Percentiles rank a stretch among this genome's conserved stretches.
phyloP scores from a whole-genome alignment of 2,888 invertebrate genomes.

The Chaetogeoica ovagalla region DNA sequence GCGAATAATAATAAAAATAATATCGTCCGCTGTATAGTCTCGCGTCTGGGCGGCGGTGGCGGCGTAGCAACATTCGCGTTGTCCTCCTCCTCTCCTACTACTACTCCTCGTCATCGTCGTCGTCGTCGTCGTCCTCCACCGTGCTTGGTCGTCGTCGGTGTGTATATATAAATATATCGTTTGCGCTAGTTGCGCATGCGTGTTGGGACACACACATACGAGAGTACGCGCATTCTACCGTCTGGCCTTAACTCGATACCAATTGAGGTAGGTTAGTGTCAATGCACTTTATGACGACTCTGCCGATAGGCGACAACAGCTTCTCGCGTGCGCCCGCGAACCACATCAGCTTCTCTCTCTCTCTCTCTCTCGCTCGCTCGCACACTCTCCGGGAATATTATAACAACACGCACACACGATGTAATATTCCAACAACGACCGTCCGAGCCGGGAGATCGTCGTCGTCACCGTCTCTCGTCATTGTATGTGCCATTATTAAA shows the following conservation, averaged over 20 bases:
- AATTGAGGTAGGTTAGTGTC: slow-evolving; percentile 53
- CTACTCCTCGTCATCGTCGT: no score
- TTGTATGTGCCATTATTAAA: not conserved
- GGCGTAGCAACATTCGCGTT: not conserved
- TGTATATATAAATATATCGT: slow-evolving; percentile 38
- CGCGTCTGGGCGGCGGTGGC: not conserved
- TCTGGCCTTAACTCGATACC: slow-evolving; percentile 48
- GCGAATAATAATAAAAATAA: not conserved
- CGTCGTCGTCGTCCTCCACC: not conserved
- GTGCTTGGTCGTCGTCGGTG: not conserved
- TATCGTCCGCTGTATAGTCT: not conserved
- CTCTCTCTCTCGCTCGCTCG: not conserved
- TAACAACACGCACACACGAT: no score
- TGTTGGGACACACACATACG: not conserved
- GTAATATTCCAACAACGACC: not conserved
- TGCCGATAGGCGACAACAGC: slow-evolving; percentile 17
- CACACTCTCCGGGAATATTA: no score
- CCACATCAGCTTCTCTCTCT: not conserved
- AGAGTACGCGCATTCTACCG: slow-evolving; percentile 37
- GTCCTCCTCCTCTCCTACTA: no score
- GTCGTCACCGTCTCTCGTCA: not conserved
- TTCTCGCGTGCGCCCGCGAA: slow-evolving; percentile 11
- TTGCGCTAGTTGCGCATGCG: slow-evolving; percentile 15
- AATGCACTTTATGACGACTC: slow-evolving; percentile 52
- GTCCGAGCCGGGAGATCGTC: not conserved